Conservation (phyloP, 2,888 invertebrate genomes). For the Lasioglossum leucozonium region DNA sequence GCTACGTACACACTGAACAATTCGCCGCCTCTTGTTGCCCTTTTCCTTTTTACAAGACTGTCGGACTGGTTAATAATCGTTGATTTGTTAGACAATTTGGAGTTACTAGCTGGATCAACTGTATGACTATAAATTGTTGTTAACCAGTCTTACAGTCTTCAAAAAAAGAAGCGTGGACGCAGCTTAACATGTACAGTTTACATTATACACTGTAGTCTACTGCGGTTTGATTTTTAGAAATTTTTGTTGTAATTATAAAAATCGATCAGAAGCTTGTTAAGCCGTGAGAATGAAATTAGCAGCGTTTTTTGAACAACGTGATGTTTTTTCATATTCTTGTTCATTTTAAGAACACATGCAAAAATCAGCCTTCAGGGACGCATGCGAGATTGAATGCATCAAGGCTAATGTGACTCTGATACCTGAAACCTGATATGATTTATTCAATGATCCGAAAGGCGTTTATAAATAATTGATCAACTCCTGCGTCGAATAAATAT, state of each 20-base stretch:
- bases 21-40: not conserved
- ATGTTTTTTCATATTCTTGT: not conserved
- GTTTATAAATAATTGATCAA: not conserved
- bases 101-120: too few species aligned
- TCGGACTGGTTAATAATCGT: too few species aligned
- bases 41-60: too few species aligned
- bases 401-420: constrained; percentile 2
- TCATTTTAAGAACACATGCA: not conserved
- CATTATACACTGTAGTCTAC: too few species aligned
- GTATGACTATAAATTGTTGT: too few species aligned
- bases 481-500: not conserved
- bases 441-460: constrained; percentile 3
- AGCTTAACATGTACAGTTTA: too few species aligned
- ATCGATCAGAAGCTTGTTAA: too few species aligned
- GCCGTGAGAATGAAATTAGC: not conserved
- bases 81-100: too few species aligned
- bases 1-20: not conserved
- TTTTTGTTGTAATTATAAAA: too few species aligned
- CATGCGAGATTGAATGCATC: not conserved
- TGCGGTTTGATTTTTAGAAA: too few species aligned
- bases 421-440: not conserved
- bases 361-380: not conserved
- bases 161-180: not conserved
- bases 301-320: too few species aligned
- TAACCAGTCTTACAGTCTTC: too few species aligned